These are phyloP conservation scores for Apodemia mormo DNA, from an alignment of 2,888 invertebrate species.

Conservation along the genomic window DNA sequence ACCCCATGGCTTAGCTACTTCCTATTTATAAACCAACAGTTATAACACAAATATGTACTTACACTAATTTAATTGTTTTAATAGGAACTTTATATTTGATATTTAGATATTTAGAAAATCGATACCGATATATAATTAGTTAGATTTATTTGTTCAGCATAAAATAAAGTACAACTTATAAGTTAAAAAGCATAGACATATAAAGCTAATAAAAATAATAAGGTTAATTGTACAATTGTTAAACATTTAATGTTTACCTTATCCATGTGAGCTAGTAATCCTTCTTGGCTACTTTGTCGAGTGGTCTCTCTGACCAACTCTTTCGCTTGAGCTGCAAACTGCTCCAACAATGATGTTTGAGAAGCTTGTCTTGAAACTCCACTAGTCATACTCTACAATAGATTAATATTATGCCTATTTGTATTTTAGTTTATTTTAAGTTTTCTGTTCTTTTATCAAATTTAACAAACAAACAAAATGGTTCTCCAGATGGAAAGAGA, in stretches of 20 bases:
- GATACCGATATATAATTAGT: not conserved
- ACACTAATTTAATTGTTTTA: too few species aligned
- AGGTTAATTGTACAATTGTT: not conserved
- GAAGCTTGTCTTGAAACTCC: conserved; percentile 87
- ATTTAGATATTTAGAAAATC: not conserved
- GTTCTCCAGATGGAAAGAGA: too few species aligned
- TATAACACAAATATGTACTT: too few species aligned
- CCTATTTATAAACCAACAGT: too few species aligned
- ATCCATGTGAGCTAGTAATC: conserved; percentile 93
- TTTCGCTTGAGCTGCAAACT: conserved; percentile 93
- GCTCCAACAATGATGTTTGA: conserved; percentile 92
- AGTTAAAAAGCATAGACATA: not conserved
- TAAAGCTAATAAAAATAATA: conserved; percentile 29
- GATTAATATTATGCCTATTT: not conserved
- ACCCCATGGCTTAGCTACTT: too few species aligned
- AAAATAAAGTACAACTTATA: not conserved
- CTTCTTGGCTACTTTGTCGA: conserved; percentile 94
- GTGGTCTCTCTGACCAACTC: conserved; percentile 94
- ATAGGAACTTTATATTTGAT: too few species aligned
- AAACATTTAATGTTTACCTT: conserved; percentile 81
- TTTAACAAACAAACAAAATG: too few species aligned
- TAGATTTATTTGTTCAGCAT: too few species aligned
- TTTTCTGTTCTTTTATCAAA: too few species aligned
- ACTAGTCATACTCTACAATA: conserved; percentile 55
- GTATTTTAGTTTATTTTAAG: not conserved